Conservation (phyloP, 2,113 vertebrate species). For the Henicopernis longicauda region DNA sequence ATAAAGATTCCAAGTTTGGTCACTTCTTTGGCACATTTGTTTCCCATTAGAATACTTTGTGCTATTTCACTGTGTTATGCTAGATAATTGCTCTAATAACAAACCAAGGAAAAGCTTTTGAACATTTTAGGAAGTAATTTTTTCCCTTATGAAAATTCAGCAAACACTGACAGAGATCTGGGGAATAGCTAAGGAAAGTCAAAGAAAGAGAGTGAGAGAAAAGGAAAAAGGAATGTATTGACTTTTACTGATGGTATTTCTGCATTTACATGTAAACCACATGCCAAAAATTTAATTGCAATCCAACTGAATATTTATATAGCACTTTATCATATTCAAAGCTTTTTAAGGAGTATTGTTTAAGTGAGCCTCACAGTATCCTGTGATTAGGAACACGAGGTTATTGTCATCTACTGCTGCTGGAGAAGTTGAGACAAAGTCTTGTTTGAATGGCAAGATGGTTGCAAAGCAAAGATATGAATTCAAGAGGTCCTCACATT, state of each 20-base stretch:
- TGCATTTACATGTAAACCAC: neutral
- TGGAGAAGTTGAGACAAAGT: neutral
- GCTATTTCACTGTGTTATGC: constrained; percentile 77
- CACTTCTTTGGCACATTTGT: constrained; percentile 76
- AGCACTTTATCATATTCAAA: constrained; percentile 42
- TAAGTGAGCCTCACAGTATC: neutral
- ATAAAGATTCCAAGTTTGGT: constrained; percentile 69
- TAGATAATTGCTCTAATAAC: constrained; percentile 87
- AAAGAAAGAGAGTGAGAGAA: neutral
- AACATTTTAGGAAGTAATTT: constrained; percentile 82
- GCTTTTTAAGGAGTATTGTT: neutral
- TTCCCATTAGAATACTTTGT: constrained; percentile 79
- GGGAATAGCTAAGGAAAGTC: neutral
- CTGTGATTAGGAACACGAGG: neutral
- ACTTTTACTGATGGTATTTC: neutral
- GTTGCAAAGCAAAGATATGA: neutral
- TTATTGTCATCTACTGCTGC: neutral
- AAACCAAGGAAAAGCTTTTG: constrained; percentile 81
- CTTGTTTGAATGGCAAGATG: neutral
- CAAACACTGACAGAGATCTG: constrained; percentile 58
- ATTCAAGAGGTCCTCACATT: neutral
- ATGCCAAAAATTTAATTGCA: constrained; percentile 35
- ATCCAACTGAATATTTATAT: constrained; percentile 11
- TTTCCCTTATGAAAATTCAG: constrained; percentile 68
- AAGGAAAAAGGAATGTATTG: neutral